Base-by-base conservation (phyloP, 30 jellyfish, hydroid and myxozoan species). In the Hydractinia symbiolongicarpus region DNA sequence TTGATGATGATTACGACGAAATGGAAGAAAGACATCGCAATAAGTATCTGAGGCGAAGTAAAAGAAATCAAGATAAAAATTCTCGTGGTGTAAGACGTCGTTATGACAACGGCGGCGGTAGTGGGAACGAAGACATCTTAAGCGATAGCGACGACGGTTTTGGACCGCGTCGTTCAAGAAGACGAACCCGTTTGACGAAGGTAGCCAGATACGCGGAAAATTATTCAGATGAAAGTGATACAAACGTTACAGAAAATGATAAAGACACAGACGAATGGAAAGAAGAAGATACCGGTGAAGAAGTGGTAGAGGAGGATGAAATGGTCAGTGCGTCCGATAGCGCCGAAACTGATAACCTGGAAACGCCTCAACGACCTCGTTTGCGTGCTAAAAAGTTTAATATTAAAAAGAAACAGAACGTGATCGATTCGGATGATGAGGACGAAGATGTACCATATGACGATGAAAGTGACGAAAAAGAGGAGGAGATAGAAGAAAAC, bases 1-100 rank as follows among this genome's bases (percentile, higher is more conserved):
- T 55, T 61, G 70, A 8, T 76, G 90, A 50, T 86, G 93, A 40
- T 82, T 86, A 61, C 89, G 96, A 55, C 83, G 96, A 66, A 88
- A 86, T 50, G 50, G 96, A 77, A 60, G 85, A 77, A 55, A 79
- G 81, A 10, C 85, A 77, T 55, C 76, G 85, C 20, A 77, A 55
- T 49, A 77, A 77, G 15, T 55, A 77, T 50, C 60, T 77, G 30
- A 52, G 85, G 3, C 76, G 85, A 9, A 54, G 77, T 55, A 61
- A 55, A 30, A 79, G 85, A 3, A n/a, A 52, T 60, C 54, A 30
- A 15, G 80, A 15, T 71, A 71, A 71, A 71, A 20, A 7, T 53
- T 5, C 80, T 1, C 9, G 56, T 71, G 60, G 80, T 60, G 30
- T 13, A 5, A 14, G 55, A 7, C 81, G 81, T 66, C 85, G 81